phyloP scores from a whole-genome alignment of 2,888 invertebrate species.

The Lasioglossum villosulum region DNA sequence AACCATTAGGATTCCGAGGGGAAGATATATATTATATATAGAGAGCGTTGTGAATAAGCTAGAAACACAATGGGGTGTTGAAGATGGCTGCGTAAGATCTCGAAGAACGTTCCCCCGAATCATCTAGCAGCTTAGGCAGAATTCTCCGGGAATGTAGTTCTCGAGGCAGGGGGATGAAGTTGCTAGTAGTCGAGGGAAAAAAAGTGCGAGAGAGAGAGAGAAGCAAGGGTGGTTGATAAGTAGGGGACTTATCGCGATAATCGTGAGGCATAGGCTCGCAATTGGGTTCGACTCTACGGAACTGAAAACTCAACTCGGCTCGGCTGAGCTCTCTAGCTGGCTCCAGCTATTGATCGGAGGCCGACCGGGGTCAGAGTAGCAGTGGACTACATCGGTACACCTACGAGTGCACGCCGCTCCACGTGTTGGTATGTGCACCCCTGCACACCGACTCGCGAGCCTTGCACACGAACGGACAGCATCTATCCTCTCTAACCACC shows the following conservation, averaged over 20 bases:
- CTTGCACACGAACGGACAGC: slow-evolving; percentile 64
- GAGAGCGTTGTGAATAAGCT: neutral
- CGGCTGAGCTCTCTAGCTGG: slow-evolving; percentile 78
- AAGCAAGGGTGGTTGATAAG: neutral
- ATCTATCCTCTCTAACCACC: slow-evolving; percentile 68
- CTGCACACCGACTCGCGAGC: slow-evolving; percentile 60
- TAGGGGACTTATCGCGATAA: slow-evolving; percentile 38
- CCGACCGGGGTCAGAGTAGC: slow-evolving; percentile 83
- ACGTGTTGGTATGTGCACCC: slow-evolving; percentile 71
- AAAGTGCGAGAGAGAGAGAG: slow-evolving; percentile 6
- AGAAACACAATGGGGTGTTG: neutral
- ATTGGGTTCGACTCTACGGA: slow-evolving; percentile 74
- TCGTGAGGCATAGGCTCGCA: slow-evolving; percentile 57
- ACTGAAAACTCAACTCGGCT: slow-evolving; percentile 77
- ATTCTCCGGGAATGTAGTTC: slow-evolving; percentile 8
- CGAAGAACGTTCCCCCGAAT: neutral
- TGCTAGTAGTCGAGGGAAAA: neutral
- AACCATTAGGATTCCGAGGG: neutral
- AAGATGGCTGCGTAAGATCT: neutral
- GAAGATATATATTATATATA: neutral
- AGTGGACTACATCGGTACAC: slow-evolving; percentile 82
- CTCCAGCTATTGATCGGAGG: slow-evolving; percentile 84
- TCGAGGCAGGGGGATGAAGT: slow-evolving; percentile 11
- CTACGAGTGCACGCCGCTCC: slow-evolving; percentile 67
- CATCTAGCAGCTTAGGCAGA: neutral